Conservation (phyloP, 1,140 invertebrate genomes). For the Ostrea denselamellosa region DNA sequence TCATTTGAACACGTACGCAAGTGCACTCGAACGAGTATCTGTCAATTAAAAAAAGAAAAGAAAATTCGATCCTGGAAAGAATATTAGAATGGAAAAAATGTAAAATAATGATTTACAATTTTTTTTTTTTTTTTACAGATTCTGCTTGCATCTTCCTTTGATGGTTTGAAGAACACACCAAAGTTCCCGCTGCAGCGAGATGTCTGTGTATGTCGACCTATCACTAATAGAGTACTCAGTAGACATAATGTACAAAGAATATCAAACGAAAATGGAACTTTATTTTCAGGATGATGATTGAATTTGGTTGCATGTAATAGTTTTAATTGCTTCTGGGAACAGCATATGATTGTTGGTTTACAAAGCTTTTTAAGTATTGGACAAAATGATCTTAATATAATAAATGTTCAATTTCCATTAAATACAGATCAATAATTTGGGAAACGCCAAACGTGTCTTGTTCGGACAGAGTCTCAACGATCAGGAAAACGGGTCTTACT, state of each 20-base stretch:
- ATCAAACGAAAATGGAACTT: too few relatives aligned
- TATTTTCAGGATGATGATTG: too few relatives aligned
- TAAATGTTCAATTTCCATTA: not conserved
- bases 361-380: not conserved
- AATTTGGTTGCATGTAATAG: too few relatives aligned
- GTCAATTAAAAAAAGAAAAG: too few relatives aligned
- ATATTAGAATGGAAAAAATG: too few relatives aligned
- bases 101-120: too few relatives aligned
- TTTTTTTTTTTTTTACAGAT: not conserved
- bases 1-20: too few relatives aligned
- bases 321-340: too few relatives aligned
- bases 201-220: not conserved
- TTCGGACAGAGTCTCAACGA: slow-evolving; percentile 42
- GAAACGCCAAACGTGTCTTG: not conserved
- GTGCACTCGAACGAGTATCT: too few relatives aligned
- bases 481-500: slow-evolving; percentile 29
- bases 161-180: slow-evolving; percentile 8
- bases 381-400: not conserved
- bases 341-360: not conserved
- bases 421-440: not conserved
- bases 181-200: not conserved
- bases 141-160: not conserved
- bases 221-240: not conserved
- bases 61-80: too few relatives aligned
- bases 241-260: too few relatives aligned